Conservation (phyloP, 2,888 invertebrate species). For the Dolomedes plantarius region DNA sequence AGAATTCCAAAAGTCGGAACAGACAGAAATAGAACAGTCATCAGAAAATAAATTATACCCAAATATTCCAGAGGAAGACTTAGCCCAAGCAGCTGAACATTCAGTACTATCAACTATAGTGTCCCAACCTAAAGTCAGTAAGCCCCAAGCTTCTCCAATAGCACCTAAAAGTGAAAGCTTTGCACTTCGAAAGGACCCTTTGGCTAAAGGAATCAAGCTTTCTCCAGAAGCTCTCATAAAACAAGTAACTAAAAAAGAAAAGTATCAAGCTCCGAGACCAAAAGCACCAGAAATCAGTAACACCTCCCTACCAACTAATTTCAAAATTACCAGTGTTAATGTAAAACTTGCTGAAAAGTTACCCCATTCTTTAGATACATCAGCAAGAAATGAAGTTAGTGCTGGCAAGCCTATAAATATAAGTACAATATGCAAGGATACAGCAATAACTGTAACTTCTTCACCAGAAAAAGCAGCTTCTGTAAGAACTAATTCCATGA, state of each 20-base stretch:
- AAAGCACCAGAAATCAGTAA: not conserved
- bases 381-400: not conserved
- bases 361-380: constrained; percentile 1
- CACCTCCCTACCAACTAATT: not conserved
- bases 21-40: not conserved
- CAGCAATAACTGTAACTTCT: constrained; percentile 48
- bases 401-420: not conserved
- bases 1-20: constrained; percentile 8
- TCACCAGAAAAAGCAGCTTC: constrained; percentile 27
- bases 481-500: not conserved
- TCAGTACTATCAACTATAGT: not conserved
- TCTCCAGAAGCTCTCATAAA: constrained; percentile 44
- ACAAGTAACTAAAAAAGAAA: constrained; percentile 27
- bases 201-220: constrained; percentile 30
- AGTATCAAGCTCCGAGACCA: constrained; percentile 49
- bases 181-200: not conserved
- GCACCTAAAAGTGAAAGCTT: not conserved
- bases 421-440: constrained; percentile 19
- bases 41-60: constrained; percentile 39
- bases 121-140: not conserved
- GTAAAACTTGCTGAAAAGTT: not conserved
- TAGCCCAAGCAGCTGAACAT: not conserved
- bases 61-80: constrained; percentile 50
- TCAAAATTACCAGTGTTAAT: not conserved
- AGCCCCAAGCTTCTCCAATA: not conserved